Percentiles rank a stretch among this genome's conserved stretches.
phyloP scores from a whole-genome alignment of 2,113 vertebrate species.

The Sphaerodactylus townsendi region DNA sequence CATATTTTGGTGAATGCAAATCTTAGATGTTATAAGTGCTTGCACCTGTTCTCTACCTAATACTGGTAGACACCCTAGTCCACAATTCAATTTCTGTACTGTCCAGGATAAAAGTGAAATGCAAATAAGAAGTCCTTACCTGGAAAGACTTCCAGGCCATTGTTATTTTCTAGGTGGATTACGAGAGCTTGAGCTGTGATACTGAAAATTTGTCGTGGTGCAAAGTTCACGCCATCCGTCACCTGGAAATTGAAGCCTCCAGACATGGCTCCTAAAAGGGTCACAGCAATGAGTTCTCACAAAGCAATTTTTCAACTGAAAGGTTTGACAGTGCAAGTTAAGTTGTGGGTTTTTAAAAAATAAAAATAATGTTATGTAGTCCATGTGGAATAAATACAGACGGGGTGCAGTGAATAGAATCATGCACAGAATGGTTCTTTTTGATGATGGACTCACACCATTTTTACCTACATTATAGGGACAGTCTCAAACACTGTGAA shows the following conservation, averaged over 20 bases:
- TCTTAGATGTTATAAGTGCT: not conserved
- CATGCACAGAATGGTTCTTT: not conserved
- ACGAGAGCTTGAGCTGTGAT: constrained; percentile 80
- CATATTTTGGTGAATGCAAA: constrained; percentile 1
- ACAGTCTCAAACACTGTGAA: not conserved
- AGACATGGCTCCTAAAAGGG: constrained; percentile 81
- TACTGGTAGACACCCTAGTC: not conserved
- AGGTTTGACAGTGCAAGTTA: not conserved
- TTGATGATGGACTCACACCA: not conserved
- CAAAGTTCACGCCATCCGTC: constrained; percentile 89
- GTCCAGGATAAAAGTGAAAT: not conserved
- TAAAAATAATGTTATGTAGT: not conserved
- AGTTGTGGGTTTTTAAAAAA: not conserved
- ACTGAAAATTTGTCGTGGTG: constrained; percentile 87
- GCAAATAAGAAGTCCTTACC: constrained; percentile 71
- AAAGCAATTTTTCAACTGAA: not conserved
- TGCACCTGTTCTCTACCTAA: not conserved
- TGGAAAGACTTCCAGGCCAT: constrained; percentile 84
- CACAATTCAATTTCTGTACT: not conserved
- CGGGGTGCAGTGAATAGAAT: not conserved
- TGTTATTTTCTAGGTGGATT: constrained; percentile 82
- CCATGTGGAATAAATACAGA: not conserved
- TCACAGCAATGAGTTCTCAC: constrained; percentile 28
- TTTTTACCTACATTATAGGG: not conserved
- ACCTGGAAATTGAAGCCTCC: constrained; percentile 92